These are phyloP conservation scores for Hypocryptadius cinnamomeus DNA, from an alignment of 2,113 vertebrate genomes.

Conservation along the genomic window DNA sequence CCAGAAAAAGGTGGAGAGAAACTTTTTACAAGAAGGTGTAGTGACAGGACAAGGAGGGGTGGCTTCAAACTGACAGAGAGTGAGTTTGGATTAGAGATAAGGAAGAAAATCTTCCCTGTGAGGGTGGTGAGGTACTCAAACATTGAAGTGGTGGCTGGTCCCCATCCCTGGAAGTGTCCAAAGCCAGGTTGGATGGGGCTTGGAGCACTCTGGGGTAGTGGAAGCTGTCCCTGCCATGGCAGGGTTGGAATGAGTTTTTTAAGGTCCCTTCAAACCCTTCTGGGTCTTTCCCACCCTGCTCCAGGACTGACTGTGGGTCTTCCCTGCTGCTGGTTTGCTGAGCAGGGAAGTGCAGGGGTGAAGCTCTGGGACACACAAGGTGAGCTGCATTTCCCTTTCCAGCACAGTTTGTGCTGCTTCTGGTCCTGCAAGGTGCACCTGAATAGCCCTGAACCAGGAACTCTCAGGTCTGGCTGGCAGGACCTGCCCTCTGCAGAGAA, in stretches of 20 bases:
- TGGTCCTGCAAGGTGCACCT: background rate
- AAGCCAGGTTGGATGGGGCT: fast-evolving
- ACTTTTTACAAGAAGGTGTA: background rate
- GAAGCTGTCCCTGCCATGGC: background rate
- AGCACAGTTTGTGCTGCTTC: background rate
- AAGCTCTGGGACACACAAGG: background rate
- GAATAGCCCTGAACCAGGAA: fast-evolving
- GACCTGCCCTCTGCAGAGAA: background rate
- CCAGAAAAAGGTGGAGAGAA: background rate
- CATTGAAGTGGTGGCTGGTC: background rate
- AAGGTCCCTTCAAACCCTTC: background rate
- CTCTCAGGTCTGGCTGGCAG: background rate
- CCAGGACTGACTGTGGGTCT: background rate
- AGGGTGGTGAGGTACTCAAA: background rate
- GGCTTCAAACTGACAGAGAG: background rate
- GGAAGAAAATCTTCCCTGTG: background rate
- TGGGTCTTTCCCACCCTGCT: background rate
- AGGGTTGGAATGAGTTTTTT: background rate
- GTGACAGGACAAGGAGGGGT: background rate
- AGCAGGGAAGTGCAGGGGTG: background rate
- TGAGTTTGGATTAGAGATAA: background rate
- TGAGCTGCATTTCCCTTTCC: background rate
- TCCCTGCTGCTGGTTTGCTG: background rate
- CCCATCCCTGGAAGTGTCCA: background rate
- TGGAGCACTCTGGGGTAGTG: fast-evolving